Conservation (phyloP, 2,797 vertebrate species). For the Megaceryle alcyon region DNA sequence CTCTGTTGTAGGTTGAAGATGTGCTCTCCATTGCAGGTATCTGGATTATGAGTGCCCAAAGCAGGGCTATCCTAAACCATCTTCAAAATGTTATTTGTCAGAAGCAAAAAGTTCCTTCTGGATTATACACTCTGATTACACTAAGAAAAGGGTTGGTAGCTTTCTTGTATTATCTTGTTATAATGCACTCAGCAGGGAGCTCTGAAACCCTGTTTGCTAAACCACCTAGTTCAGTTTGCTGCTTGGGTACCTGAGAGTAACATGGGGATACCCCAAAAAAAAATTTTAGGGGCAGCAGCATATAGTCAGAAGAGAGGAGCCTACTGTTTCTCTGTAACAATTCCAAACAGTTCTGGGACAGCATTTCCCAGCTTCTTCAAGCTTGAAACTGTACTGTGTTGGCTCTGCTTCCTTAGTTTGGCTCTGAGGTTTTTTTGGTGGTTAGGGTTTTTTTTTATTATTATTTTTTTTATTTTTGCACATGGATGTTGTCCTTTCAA, state of each 20-base stretch:
- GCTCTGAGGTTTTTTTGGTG: rapidly evolving
- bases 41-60: neutral
- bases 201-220: neutral
- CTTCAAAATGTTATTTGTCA: neutral
- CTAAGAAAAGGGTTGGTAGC: neutral
- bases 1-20: neutral
- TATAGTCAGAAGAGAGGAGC: neutral
- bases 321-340: neutral
- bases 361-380: neutral
- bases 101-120: neutral
- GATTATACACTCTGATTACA: neutral
- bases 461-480: neutral
- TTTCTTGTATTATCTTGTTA: neutral
- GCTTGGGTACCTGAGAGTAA: neutral
- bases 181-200: neutral
- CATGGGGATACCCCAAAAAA: neutral
- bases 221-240: neutral
- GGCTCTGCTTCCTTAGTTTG: neutral
- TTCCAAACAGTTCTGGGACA: neutral
- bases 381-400: neutral
- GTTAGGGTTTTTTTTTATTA: neutral
- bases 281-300: neutral
- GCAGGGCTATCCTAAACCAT: neutral
- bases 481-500: neutral
- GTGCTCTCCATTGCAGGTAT: neutral